Conservation (phyloP, 2,113 vertebrate species). For the Mugil cephalus region DNA sequence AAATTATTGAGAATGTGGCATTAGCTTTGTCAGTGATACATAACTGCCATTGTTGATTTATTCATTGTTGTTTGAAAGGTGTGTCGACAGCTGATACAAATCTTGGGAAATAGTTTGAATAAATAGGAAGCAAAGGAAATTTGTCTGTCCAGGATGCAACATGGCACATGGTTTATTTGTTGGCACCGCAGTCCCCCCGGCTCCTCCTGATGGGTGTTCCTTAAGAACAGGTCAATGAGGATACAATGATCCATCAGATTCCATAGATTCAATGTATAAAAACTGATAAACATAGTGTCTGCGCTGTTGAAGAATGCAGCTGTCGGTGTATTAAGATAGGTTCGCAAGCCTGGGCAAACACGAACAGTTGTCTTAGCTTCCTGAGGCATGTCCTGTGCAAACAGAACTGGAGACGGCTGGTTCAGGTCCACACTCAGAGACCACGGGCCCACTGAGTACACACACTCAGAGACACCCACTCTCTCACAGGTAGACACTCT, state of each 20-base stretch:
- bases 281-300: conserved; percentile 67
- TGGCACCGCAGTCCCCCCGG: background rate
- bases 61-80: background rate
- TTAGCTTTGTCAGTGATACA: background rate
- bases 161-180: conserved; percentile 8
- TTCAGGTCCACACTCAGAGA: conserved; percentile 68
- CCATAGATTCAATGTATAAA: conserved; percentile 67
- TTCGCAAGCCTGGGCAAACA: conserved; percentile 83
- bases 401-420: conserved; percentile 81
- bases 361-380: conserved; percentile 87
- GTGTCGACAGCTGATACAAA: conserved; percentile 25
- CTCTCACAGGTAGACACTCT: conserved; percentile 34
- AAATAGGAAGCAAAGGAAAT: background rate
- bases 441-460: conserved; percentile 57
- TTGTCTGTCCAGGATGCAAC: conserved; percentile 16
- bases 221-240: conserved; percentile 25
- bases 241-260: conserved; percentile 52
- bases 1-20: background rate
- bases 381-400: conserved; percentile 87
- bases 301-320: conserved; percentile 72
- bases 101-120: conserved; percentile 6
- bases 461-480: conserved; percentile 37
- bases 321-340: conserved; percentile 74
- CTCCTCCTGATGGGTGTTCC: conserved; percentile 23
- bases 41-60: background rate